These are phyloP conservation scores for Aleadryas rufinucha DNA, from an alignment of 2,113 vertebrate species.

Conservation along the genomic window DNA sequence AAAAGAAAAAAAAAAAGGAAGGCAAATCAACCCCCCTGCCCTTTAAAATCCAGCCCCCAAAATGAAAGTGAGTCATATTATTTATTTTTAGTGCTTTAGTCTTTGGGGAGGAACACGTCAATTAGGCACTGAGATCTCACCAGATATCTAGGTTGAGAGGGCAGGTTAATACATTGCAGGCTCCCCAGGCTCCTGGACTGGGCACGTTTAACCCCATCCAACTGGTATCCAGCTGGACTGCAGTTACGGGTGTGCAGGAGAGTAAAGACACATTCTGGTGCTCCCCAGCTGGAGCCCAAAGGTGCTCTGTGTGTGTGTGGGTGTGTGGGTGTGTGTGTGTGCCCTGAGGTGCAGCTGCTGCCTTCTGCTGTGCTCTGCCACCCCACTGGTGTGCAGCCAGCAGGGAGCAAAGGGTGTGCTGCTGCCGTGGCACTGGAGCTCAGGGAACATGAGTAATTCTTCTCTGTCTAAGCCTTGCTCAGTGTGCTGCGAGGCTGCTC, in stretches of 20 bases:
- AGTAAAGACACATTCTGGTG: neutral
- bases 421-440: neutral
- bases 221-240: neutral
- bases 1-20: neutral
- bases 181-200: neutral
- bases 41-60: neutral
- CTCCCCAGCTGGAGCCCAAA: neutral
- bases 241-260: neutral
- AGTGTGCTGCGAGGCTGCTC: neutral
- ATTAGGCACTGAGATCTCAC: neutral
- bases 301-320: neutral
- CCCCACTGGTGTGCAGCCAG: neutral
- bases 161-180: neutral
- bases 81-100: conserved; percentile 49
- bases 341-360: neutral
- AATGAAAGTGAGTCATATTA: neutral
- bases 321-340: too few species aligned
- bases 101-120: neutral
- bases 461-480: neutral
- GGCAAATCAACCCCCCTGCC: neutral
- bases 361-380: neutral
- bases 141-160: neutral
- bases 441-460: neutral
- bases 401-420: neutral
- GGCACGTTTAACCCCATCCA: neutral